phyloP scores from a whole-genome alignment of 2,797 vertebrate genomes.

The Rousettus madagascariensis region DNA sequence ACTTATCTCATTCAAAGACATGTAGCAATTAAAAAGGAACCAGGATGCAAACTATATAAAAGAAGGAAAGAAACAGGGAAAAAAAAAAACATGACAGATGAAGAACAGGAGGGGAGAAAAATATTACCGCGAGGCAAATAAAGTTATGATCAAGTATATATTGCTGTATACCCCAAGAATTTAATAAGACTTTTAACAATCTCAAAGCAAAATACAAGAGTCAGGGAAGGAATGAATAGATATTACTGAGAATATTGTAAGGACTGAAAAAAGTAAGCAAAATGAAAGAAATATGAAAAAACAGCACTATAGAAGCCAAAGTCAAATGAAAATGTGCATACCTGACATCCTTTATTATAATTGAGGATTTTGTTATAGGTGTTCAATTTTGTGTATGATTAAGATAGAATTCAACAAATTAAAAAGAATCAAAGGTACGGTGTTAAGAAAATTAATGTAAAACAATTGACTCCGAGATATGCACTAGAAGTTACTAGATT shows the following conservation, averaged over 20 bases:
- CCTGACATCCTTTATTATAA: not conserved
- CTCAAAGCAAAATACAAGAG: not conserved
- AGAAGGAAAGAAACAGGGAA: not conserved
- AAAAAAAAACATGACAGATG: not conserved
- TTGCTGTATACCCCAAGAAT: not conserved
- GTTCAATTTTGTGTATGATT: not conserved
- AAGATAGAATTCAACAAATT: conserved; percentile 3
- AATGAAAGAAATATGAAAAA: conserved; percentile 17
- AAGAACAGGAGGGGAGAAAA: not conserved
- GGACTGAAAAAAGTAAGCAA: not conserved
- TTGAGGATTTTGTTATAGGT: not conserved
- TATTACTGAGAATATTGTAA: not conserved
- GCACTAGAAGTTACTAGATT: not conserved
- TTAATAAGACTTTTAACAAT: conserved; percentile 19
- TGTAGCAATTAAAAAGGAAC: not conserved
- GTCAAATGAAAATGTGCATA: not conserved
- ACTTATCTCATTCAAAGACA: not conserved
- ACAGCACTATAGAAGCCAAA: not conserved
- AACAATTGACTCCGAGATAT: not conserved
- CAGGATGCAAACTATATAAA: not conserved
- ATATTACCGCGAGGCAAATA: not conserved
- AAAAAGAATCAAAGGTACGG: not conserved
- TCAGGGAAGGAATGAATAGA: not conserved
- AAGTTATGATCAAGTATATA: not conserved
- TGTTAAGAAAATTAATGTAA: not conserved